These are phyloP conservation scores for Irena cyanogastra DNA, from an alignment of 2,113 vertebrate species.

Conservation along the genomic window DNA sequence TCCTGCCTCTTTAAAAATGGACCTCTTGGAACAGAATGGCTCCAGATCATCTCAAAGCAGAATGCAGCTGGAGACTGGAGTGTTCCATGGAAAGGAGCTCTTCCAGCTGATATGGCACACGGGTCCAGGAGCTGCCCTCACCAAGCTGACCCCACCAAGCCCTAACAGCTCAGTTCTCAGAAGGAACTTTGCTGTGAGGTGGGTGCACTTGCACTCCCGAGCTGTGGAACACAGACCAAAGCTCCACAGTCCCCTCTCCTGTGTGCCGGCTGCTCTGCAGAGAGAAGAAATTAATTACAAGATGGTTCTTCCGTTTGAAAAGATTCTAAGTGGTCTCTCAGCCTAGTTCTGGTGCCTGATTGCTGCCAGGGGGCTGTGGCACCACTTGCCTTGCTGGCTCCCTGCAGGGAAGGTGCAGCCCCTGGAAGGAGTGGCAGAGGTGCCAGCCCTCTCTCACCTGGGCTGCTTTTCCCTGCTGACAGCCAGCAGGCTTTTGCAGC, in stretches of 20 bases:
- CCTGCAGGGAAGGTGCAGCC: no score
- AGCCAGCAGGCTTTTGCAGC: rapidly evolving
- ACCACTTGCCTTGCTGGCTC: rapidly evolving
- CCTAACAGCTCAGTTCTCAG: not conserved
- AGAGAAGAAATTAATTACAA: not conserved
- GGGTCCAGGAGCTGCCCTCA: not conserved
- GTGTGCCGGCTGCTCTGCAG: not conserved
- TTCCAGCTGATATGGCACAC: not conserved
- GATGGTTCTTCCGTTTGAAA: not conserved
- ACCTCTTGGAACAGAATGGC: not conserved
- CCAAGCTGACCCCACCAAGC: not conserved
- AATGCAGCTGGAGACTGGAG: not conserved
- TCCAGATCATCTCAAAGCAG: not conserved
- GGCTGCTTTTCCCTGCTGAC: not conserved
- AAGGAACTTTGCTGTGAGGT: not conserved
- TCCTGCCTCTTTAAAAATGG: not conserved
- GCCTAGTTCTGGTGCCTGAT: not conserved
- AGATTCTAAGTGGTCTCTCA: not conserved
- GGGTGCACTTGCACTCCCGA: not conserved
- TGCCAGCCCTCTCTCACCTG: not conserved
- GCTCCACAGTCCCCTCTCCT: not conserved
- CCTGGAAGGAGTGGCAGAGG: not conserved
- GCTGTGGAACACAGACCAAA: not conserved
- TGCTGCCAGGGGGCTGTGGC: not conserved
- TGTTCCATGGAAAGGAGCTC: not conserved